phyloP scores from a whole-genome alignment of 2,888 invertebrate genomes.

The Oligia strigilis region DNA sequence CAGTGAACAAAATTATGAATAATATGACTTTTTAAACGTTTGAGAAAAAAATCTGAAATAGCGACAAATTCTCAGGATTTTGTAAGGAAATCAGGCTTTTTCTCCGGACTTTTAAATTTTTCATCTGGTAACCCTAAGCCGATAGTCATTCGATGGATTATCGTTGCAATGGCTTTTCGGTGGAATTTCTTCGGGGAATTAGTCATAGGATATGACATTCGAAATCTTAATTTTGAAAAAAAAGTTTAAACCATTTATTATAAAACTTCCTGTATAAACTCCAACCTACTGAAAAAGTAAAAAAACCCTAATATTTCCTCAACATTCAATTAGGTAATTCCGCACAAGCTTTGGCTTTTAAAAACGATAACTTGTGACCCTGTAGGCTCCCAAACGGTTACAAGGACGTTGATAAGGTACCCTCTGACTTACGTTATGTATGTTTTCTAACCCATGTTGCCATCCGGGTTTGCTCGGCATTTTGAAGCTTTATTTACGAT shows the following conservation, averaged over 20 bases:
- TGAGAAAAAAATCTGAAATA: no score
- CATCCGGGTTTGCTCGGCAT: slow-evolving; percentile 11
- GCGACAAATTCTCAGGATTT: no score
- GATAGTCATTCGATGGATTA: no score
- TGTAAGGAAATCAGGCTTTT: no score
- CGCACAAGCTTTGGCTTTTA: slow-evolving; percentile 48
- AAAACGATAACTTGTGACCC: slow-evolving; percentile 78
- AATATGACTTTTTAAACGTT: no score
- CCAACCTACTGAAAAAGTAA: background rate
- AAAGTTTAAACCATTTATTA: background rate
- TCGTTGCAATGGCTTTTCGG: no score
- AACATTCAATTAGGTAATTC: slow-evolving; percentile 61
- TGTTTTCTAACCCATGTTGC: slow-evolving; percentile 36
- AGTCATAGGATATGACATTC: no score
- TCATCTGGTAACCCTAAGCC: no score
- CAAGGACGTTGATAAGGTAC: slow-evolving; percentile 83
- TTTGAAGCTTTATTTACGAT: slow-evolving; percentile 13
- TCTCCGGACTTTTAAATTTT: no score
- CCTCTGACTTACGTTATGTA: slow-evolving; percentile 67
- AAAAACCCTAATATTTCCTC: slow-evolving; percentile 14
- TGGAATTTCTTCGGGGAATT: no score
- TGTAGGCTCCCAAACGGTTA: slow-evolving; percentile 75
- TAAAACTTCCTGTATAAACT: background rate
- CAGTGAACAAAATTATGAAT: no score
- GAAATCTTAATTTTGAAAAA: no score